Percentiles rank a stretch among this genome's conserved stretches.
Conservation (phyloP, 1,140 invertebrate species). For the Choristoneura fumiferana region DNA sequence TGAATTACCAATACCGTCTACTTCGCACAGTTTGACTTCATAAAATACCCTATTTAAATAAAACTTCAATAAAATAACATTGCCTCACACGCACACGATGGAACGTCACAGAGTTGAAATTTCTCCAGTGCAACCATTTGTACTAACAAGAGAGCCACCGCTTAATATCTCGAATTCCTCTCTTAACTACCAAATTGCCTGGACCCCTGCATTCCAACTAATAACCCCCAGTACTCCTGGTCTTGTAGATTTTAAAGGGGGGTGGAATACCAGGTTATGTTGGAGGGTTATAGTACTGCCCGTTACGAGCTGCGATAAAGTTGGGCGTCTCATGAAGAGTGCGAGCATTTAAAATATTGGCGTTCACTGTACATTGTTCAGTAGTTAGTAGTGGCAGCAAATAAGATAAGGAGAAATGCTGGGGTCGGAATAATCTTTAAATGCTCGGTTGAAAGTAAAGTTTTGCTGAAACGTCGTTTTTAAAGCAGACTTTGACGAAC, state of each 20-base stretch:
- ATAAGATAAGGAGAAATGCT: constrained; percentile 24
- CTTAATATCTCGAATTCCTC: constrained; percentile 72
- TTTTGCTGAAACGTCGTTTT: no score
- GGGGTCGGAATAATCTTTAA: no score
- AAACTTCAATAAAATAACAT: not conserved
- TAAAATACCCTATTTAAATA: no score
- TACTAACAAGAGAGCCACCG: constrained; percentile 61
- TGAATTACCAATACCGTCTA: no score
- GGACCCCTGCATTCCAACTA: constrained; percentile 30
- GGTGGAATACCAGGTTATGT: constrained; percentile 22
- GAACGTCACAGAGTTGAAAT: constrained; percentile 25
- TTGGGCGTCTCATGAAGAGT: constrained; percentile 64
- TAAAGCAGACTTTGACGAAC: no score
- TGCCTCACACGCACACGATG: not conserved
- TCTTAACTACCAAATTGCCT: constrained; percentile 41
- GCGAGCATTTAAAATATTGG: constrained; percentile 70
- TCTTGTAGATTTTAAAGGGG: constrained; percentile 1
- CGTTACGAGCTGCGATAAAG: constrained; percentile 68
- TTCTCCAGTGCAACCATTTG: constrained; percentile 47
- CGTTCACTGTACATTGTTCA: constrained; percentile 60
- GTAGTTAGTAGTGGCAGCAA: constrained; percentile 46
- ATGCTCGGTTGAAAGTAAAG: no score
- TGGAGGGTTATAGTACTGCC: constrained; percentile 46
- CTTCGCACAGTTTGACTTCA: no score
- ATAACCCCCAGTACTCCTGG: constrained; percentile 24